These are phyloP conservation scores for Chroicocephalus ridibundus DNA, from an alignment of 2,113 vertebrate genomes.

Conservation along the genomic window DNA sequence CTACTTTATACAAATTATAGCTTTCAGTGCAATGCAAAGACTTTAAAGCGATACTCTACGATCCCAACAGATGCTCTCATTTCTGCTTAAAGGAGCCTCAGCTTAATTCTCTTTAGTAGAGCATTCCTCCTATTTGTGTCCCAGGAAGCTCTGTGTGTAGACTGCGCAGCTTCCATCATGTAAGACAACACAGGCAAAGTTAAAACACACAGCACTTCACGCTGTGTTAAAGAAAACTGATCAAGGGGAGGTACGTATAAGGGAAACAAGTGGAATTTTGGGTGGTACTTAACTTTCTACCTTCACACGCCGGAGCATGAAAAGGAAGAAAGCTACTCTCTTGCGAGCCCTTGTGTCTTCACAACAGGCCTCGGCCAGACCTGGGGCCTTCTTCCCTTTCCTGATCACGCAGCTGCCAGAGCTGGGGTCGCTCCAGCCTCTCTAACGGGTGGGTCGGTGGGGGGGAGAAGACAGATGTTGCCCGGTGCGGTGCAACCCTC, in stretches of 20 bases:
- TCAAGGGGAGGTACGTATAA: fast-evolving
- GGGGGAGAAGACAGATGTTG: fast-evolving
- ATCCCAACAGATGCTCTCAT: neutral
- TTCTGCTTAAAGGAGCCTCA: neutral
- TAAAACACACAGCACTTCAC: neutral
- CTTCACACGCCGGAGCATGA: fast-evolving
- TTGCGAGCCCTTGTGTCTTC: neutral
- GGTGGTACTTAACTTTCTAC: neutral
- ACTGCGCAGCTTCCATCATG: fast-evolving
- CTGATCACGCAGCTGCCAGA: neutral
- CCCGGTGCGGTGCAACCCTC: fast-evolving
- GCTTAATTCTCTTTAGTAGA: neutral
- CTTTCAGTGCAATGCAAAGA: neutral
- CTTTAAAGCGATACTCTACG: neutral
- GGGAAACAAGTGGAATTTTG: neutral
- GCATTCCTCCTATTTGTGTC: neutral
- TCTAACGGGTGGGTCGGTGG: fast-evolving
- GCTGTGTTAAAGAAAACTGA: neutral
- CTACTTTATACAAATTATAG: neutral
- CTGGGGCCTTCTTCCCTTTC: too few relatives aligned
- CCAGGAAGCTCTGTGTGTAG: neutral
- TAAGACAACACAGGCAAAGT: neutral
- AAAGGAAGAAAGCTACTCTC: neutral
- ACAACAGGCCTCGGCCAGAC: neutral
- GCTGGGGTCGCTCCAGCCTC: neutral